Conservation (phyloP, 2,888 invertebrate species). For the Parthenolecanium corni region DNA sequence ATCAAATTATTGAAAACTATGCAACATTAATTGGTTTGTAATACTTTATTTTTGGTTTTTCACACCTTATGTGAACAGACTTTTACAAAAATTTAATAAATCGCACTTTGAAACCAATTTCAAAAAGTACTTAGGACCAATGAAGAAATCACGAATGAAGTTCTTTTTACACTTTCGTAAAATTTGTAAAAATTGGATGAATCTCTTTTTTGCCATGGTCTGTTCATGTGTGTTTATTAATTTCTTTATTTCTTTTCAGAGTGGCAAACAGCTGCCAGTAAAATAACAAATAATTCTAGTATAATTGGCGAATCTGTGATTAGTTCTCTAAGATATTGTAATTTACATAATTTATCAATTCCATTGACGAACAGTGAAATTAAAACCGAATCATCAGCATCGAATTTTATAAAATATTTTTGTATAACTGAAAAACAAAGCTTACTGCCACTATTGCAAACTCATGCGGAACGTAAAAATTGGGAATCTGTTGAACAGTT, state of each 20-base stretch:
- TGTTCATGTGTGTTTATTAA: not conserved
- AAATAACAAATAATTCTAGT: constrained; percentile 11
- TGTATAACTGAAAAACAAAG: constrained; percentile 11
- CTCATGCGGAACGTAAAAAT: constrained; percentile 14
- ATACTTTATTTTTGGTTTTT: not conserved
- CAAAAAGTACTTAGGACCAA: too few species aligned
- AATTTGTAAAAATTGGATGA: not conserved
- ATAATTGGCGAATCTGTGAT: constrained; percentile 17
- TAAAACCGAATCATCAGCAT: constrained; percentile 6
- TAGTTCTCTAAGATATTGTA: constrained; percentile 6
- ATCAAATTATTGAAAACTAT: constrained; percentile 40
- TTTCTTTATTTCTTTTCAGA: constrained; percentile 3
- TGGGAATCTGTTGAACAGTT: constrained; percentile 11
- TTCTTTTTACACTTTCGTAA: not conserved
- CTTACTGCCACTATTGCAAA: not conserved
- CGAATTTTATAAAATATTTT: constrained; percentile 5
- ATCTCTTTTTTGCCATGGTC: too few species aligned
- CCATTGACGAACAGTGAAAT: not conserved
- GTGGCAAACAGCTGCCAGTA: constrained; percentile 19
- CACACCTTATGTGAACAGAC: not conserved
- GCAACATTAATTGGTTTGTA: constrained; percentile 44
- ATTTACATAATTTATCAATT: constrained; percentile 10
- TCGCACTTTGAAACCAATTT: too few species aligned
- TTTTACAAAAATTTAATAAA: too few species aligned
- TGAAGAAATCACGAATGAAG: too few species aligned